A percentile compares a stretch with the other conserved stretches of the same genome.
These are phyloP conservation scores for Chloroceryle amazona DNA, from an alignment of 2,797 vertebrate species.

Conservation along the genomic window DNA sequence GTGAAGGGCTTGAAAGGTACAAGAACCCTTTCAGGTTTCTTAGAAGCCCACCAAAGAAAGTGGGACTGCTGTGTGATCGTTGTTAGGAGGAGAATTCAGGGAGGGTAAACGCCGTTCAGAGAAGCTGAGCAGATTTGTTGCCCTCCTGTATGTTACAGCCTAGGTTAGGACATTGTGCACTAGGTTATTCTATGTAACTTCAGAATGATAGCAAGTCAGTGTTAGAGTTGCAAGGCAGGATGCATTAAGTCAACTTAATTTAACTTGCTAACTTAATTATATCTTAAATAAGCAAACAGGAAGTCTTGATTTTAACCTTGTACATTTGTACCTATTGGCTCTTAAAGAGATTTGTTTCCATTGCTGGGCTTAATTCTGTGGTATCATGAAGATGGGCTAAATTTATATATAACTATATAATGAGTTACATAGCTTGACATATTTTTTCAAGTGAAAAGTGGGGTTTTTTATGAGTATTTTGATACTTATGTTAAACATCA, in stretches of 20 bases:
- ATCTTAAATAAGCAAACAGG: slow-evolving; percentile 52
- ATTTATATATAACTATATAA: background rate
- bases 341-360: slow-evolving; percentile 1
- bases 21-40: background rate
- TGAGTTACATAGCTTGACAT: background rate
- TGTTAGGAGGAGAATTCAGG: background rate
- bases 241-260: slow-evolving; percentile 49
- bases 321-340: slow-evolving; percentile 18
- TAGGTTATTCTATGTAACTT: background rate
- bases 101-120: background rate
- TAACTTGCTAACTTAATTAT: slow-evolving; percentile 42
- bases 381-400: background rate
- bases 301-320: slow-evolving; percentile 58
- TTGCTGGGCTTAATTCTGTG: background rate
- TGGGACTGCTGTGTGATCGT: background rate
- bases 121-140: background rate
- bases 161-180: background rate
- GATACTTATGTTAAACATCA: background rate
- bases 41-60: background rate
- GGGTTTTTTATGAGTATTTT: background rate
- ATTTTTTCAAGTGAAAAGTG: background rate
- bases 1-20: background rate
- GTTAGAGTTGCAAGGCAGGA: slow-evolving; percentile 33
- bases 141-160: background rate
- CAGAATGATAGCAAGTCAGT: background rate